These are phyloP conservation scores for Lepilemur septentrionalis DNA, from an alignment of 2,797 vertebrate species.

Conservation along the genomic window DNA sequence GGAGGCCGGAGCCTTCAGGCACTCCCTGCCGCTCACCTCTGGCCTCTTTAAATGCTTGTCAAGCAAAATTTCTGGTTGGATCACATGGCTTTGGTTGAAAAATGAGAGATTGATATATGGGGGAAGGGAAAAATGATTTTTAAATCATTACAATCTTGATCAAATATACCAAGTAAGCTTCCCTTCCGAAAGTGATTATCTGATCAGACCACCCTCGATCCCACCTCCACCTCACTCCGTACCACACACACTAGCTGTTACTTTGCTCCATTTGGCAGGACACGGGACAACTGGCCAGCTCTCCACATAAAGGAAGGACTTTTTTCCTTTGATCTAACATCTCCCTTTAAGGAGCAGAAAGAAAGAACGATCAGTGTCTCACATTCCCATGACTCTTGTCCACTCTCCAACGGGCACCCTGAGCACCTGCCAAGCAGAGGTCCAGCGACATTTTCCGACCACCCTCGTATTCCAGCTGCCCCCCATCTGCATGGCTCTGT, in stretches of 20 bases:
- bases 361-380: not conserved
- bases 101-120: not conserved
- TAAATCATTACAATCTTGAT: not conserved
- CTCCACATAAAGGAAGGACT: not conserved
- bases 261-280: not conserved
- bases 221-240: not conserved
- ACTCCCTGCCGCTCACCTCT: not conserved
- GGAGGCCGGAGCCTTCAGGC: not conserved
- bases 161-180: not conserved
- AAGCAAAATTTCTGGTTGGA: constrained; percentile 2
- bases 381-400: not conserved
- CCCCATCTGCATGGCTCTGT: not conserved
- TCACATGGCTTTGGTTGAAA: not conserved
- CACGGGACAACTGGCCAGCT: not conserved
- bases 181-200: not conserved
- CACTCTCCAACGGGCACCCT: not conserved
- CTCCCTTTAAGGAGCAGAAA: not conserved
- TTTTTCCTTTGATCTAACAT: not conserved
- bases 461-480: not conserved
- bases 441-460: not conserved
- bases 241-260: not conserved
- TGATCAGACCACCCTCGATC: not conserved
- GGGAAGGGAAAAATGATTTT: not conserved
- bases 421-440: not conserved
- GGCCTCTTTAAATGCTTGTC: not conserved